phyloP scores from a whole-genome alignment of 2,888 invertebrate genomes.

The Toxonevra muliebris region DNA sequence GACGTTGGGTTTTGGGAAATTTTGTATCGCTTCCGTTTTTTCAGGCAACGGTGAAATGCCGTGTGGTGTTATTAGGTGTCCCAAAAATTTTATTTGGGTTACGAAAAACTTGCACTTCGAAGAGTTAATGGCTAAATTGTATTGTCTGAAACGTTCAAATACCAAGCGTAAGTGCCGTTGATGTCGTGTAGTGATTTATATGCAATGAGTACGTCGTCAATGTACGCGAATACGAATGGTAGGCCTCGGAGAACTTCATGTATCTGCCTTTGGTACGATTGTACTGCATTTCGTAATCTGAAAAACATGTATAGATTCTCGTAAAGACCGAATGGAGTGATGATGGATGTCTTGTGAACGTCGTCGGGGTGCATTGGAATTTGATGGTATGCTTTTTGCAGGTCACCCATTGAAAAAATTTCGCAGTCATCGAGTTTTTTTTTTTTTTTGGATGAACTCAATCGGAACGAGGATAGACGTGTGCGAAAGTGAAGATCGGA shows the following conservation, averaged over 20 bases:
- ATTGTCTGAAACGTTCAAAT: constrained; percentile 17
- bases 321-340: constrained; percentile 23
- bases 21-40: neutral
- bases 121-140: constrained; percentile 21
- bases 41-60: constrained; percentile 9
- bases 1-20: neutral
- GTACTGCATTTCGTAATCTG: constrained; percentile 35
- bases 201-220: constrained; percentile 32
- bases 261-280: constrained; percentile 37
- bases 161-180: constrained; percentile 14
- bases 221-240: constrained; percentile 30
- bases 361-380: too few relatives aligned
- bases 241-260: constrained; percentile 31
- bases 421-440: too few relatives aligned
- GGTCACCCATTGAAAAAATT: too few relatives aligned
- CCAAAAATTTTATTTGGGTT: constrained; percentile 41
- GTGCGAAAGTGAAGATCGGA: too few relatives aligned
- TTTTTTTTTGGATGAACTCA: too few relatives aligned
- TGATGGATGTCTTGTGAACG: too few relatives aligned
- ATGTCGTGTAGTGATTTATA: constrained; percentile 24
- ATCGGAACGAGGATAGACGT: too few relatives aligned
- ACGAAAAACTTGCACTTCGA: constrained; percentile 25
- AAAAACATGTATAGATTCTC: constrained; percentile 20
- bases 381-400: too few relatives aligned
- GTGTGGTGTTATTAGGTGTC: neutral